Evolutionary conservation across 2,888 invertebrate species (phyloP), one percentile per base, ranked within the genome.

Genomic region (Myathropa florea): DNA sequence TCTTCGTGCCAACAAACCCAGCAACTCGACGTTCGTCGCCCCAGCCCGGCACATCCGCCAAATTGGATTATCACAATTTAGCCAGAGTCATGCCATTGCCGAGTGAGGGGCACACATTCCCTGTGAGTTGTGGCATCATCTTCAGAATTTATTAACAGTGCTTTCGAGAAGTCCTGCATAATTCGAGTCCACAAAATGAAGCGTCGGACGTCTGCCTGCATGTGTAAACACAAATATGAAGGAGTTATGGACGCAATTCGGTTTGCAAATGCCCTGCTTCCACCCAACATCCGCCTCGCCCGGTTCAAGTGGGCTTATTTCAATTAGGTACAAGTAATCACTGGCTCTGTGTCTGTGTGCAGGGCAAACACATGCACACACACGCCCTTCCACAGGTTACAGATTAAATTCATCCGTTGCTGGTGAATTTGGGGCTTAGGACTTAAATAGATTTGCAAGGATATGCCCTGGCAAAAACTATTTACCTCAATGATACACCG

Each of bases 281-380:
- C 65, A 80, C 60, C 65, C 70, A 39, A 36, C 57, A 68, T 67
- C 84, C 76, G 67, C 33, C n/a, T n/a, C n/a, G n/a, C n/a, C n/a
- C n/a, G n/a, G n/a, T 76, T 76, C 65, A 70, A 71, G 57, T 60
- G 12, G 80, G 83, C 71, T 84, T 80, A 84, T 84, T 84, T 80
- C 80, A 84, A 84, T 84, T 84, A 84, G 65, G 65, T 76, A 12
- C 80, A 73, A 75, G 79, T 71, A 83, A 68, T 83, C 53, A 80
- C 67, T 76, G 61, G 30, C 65, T 12, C 68, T 36, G 36, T 33
- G 6, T 26, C 23, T 24, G 28, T 21, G 33, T 28, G 39, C 36
- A 18, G 59, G 14, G 39, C 24, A 23, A 30, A 30, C 65, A n/a
- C 36, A 9, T 55, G 63, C 70, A 30, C 4, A 55, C 21, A 36